Evolutionary conservation across 2,888 invertebrate species (phyloP).

Genomic region (Aphidius colemani): DNA sequence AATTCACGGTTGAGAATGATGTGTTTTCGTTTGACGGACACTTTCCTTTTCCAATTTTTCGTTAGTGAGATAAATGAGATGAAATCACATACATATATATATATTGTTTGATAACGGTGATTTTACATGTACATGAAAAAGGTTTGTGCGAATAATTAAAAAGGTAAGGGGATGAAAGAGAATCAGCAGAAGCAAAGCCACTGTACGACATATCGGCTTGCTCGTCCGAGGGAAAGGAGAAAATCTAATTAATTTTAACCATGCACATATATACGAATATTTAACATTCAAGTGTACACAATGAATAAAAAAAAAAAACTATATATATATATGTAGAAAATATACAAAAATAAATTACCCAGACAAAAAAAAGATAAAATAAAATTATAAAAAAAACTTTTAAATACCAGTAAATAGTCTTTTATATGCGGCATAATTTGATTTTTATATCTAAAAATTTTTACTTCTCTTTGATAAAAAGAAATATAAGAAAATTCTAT

Average conservation of each 20-base stretch:
- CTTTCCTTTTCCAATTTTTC: conserved; percentile 23
- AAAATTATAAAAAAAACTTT: too few species aligned
- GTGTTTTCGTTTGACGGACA: conserved; percentile 10
- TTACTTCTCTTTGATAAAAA: too few species aligned
- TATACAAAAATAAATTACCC: too few species aligned
- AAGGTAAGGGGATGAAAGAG: conserved; percentile 42
- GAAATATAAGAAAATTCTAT: too few species aligned
- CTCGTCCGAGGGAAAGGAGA: conserved; percentile 31
- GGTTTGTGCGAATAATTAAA: conserved; percentile 45
- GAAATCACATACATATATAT: too few species aligned
- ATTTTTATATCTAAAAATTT: too few species aligned
- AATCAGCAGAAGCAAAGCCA: conserved; percentile 37
- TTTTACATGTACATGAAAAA: not conserved
- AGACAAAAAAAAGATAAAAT: too few species aligned
- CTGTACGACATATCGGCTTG: conserved; percentile 28
- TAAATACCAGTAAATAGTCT: too few species aligned
- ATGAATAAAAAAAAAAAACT: conserved; percentile 9
- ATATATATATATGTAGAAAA: too few species aligned
- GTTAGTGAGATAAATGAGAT: not conserved
- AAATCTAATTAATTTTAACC: conserved; percentile 36
- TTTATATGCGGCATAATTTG: too few species aligned
- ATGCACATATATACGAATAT: conserved; percentile 17
- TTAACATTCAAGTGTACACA: conserved; percentile 20
- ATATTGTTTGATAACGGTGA: not conserved
- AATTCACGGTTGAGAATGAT: conserved; percentile 7